A percentile compares a stretch with the other conserved stretches of the same genome.
Conservation (phyloP, 2,888 invertebrate genomes). For the Apodemia duryi region DNA sequence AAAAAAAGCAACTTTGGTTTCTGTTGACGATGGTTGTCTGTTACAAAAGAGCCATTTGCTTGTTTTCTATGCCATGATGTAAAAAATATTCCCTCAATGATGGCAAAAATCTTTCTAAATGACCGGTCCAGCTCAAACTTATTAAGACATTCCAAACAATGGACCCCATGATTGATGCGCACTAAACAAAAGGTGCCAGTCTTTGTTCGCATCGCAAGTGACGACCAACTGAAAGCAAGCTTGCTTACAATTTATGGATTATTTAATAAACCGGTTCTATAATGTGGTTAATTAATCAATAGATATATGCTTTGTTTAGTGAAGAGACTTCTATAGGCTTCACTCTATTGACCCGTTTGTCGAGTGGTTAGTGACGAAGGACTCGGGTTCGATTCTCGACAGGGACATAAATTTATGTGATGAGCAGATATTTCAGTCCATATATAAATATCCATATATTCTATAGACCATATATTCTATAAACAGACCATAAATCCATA, state of each 20-base stretch:
- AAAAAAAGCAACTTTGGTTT: too few species aligned
- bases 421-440: too few species aligned
- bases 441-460: too few species aligned
- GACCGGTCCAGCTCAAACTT: slow-evolving; percentile 71
- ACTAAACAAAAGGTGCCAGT: slow-evolving; percentile 60
- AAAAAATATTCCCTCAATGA: slow-evolving; percentile 40
- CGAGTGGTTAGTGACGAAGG: not conserved
- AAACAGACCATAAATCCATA: too few species aligned
- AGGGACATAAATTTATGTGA: too few species aligned
- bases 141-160: slow-evolving; percentile 76
- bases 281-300: slow-evolving; percentile 68
- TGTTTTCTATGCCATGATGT: not conserved
- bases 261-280: slow-evolving; percentile 64
- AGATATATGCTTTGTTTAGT: slow-evolving; percentile 23
- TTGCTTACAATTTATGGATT: slow-evolving; percentile 50
- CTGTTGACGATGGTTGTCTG: too few species aligned
- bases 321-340: not conserved
- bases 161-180: slow-evolving; percentile 66
- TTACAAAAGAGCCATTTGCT: too few species aligned
- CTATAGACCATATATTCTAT: too few species aligned
- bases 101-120: slow-evolving; percentile 70
- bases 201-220: slow-evolving; percentile 52
- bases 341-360: too few species aligned
- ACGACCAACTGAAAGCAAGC: slow-evolving; percentile 45
- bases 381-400: not conserved